phyloP scores from a whole-genome alignment of 2,888 invertebrate species.

The Andrena flavipes region DNA sequence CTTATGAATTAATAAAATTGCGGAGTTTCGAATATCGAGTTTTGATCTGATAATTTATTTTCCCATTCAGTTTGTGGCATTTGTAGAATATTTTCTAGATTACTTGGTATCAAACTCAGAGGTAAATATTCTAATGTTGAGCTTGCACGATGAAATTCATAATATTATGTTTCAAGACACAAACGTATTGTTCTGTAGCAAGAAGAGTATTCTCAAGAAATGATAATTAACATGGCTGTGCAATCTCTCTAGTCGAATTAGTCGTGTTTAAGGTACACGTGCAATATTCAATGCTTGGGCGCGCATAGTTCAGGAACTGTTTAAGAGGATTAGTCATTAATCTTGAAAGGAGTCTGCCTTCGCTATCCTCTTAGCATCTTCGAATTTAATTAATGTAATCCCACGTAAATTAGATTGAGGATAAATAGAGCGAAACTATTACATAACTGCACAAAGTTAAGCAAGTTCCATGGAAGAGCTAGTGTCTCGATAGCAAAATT shows the following conservation, averaged over 20 bases:
- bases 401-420: slow-evolving; percentile 29
- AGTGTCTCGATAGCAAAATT: neutral
- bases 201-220: neutral
- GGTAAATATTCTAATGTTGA: no score
- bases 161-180: neutral
- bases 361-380: slow-evolving; percentile 44
- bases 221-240: neutral
- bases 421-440: slow-evolving; percentile 16
- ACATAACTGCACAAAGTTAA: neutral
- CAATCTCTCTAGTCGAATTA: neutral
- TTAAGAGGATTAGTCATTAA: slow-evolving; percentile 59
- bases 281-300: neutral
- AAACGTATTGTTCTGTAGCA: neutral
- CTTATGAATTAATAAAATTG: no score
- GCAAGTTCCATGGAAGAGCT: neutral
- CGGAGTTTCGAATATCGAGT: no score
- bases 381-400: slow-evolving; percentile 57
- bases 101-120: no score
- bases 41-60: no score
- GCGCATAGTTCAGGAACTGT: slow-evolving; percentile 24
- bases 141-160: neutral
- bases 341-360: slow-evolving; percentile 47
- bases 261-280: neutral
- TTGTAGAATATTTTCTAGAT: no score
- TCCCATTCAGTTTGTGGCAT: no score